Evolutionary conservation across 2,888 invertebrate species (phyloP).

Genomic region (Scaptomyza caliginosa): DNA sequence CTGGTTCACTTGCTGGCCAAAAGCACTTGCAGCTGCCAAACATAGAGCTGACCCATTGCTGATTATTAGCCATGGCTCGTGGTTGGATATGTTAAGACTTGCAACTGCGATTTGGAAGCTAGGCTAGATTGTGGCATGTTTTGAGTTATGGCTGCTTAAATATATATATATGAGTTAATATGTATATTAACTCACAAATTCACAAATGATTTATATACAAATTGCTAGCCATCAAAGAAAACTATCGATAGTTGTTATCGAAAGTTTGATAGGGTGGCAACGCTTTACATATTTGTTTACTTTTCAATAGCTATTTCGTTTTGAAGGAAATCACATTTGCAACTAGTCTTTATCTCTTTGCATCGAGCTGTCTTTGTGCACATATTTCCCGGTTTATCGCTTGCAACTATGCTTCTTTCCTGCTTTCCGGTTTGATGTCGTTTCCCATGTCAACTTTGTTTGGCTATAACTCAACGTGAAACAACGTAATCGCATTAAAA

Average conservation of each 20-base stretch:
- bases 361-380: background rate
- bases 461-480: slow-evolving; percentile 40
- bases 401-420: background rate
- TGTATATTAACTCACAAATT: no score
- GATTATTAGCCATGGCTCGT: slow-evolving; percentile 63
- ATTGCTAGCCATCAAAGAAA: no score
- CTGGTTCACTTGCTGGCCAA: slow-evolving; percentile 48
- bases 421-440: slow-evolving; percentile 1
- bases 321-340: background rate
- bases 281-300: background rate
- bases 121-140: slow-evolving; percentile 77
- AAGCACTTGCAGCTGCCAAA: slow-evolving; percentile 54
- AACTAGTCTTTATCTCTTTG: background rate
- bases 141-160: slow-evolving; percentile 76
- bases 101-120: no score
- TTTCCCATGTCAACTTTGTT: slow-evolving; percentile 63
- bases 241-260: background rate
- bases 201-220: no score
- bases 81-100: no score
- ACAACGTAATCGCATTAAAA: slow-evolving; percentile 68
- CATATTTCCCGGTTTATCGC: slow-evolving; percentile 13
- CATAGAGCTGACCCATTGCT: slow-evolving; percentile 50
- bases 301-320: background rate
- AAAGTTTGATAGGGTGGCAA: background rate
- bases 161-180: no score